Percentiles rank a stretch among this genome's conserved stretches.
Evolutionary conservation across 23 tunicate genomes (phyloP).

Genomic region (Clavelina lepadiformis): DNA sequence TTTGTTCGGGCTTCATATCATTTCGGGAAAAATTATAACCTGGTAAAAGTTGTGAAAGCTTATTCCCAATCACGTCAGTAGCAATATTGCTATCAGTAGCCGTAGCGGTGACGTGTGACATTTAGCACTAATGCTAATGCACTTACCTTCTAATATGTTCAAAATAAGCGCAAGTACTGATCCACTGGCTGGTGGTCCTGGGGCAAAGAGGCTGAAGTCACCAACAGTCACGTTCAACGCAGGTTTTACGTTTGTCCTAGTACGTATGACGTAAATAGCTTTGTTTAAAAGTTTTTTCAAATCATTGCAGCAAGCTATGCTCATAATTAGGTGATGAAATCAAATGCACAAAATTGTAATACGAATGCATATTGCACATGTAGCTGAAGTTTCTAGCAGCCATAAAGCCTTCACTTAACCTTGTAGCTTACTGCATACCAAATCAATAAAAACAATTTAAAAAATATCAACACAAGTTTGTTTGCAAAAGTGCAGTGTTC

Average conservation of each 20-base stretch:
- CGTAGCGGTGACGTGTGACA: not conserved
- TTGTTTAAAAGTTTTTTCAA: too few species aligned
- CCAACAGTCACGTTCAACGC: conserved; percentile 32
- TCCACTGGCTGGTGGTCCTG: conserved; percentile 78
- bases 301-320: too few species aligned
- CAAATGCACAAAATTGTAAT: too few species aligned
- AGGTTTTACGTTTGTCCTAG: conserved; percentile 45
- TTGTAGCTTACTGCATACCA: too few species aligned
- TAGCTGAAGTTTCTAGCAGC: too few species aligned
- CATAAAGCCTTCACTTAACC: too few species aligned
- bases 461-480: too few species aligned
- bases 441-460: too few species aligned
- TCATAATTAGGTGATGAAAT: too few species aligned
- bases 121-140: not conserved
- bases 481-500: too few species aligned
- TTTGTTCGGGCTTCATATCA: conserved; percentile 28
- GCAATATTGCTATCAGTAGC: not conserved
- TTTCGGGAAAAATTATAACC: conserved; percentile 64
- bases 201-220: conserved; percentile 22
- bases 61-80: not conserved
- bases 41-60: conserved; percentile 1
- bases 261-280: too few species aligned
- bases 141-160: conserved; percentile 61
- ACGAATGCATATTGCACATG: too few species aligned
- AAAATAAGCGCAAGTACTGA: conserved; percentile 54